A percentile compares a stretch with the other conserved stretches of the same genome.
phyloP scores from a whole-genome alignment of 2,888 invertebrate species.

The Carabus problematicus region DNA sequence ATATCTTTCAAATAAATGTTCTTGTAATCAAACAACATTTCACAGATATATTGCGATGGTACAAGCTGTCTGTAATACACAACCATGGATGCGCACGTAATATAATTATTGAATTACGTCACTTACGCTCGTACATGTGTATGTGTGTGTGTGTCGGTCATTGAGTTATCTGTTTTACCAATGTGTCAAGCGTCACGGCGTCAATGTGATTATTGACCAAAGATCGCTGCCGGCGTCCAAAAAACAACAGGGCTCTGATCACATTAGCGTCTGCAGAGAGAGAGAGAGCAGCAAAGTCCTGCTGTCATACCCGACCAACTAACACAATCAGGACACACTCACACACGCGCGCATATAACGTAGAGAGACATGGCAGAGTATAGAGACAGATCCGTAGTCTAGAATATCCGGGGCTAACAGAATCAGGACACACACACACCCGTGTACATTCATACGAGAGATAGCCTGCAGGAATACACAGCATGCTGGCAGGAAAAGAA shows the following conservation, averaged over 20 bases:
- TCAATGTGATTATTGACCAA: slow-evolving; percentile 43
- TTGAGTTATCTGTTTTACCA: slow-evolving; percentile 43
- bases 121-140: slow-evolving; percentile 25
- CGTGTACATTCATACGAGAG: too few relatives aligned
- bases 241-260: slow-evolving; percentile 43
- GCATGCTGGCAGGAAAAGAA: too few relatives aligned
- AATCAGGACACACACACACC: too few relatives aligned
- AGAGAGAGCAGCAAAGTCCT: neutral
- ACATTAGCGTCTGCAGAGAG: slow-evolving; percentile 35
- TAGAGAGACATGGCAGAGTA: too few relatives aligned
- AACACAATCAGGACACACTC: slow-evolving; percentile 34
- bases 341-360: too few relatives aligned
- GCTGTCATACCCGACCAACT: slow-evolving; percentile 28
- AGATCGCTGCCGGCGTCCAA: slow-evolving; percentile 41
- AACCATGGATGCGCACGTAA: slow-evolving; percentile 13
- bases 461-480: too few relatives aligned
- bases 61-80: neutral
- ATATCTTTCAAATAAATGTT: too few relatives aligned
- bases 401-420: too few relatives aligned
- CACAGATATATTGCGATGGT: too few relatives aligned
- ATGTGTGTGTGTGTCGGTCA: slow-evolving; percentile 36
- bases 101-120: slow-evolving; percentile 39
- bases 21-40: too few relatives aligned
- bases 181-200: slow-evolving; percentile 40
- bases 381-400: too few relatives aligned